Evolutionary conservation across 64 coral and sea anemone genomes (phyloP).

Genomic region (Montipora capricornis): DNA sequence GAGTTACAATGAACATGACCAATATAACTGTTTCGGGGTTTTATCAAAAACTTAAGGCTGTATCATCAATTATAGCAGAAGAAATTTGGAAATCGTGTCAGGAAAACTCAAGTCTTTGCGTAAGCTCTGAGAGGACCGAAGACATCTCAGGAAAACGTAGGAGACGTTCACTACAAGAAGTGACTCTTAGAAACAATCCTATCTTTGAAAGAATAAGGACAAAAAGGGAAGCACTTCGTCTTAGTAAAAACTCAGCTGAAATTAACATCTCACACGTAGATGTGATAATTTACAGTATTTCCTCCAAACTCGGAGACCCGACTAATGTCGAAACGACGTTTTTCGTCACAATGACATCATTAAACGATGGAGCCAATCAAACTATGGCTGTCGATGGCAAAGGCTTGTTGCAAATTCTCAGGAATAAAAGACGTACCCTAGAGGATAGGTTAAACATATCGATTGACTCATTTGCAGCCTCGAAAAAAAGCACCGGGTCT

Average conservation of each 20-base stretch:
- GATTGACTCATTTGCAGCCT: conserved; percentile 65
- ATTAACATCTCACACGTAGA: conserved; percentile 14
- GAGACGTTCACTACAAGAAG: conserved; percentile 25
- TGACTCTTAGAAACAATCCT: not conserved
- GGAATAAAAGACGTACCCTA: conserved; percentile 47
- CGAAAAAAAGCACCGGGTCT: not conserved
- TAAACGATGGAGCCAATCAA: conserved; percentile 49
- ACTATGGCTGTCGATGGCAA: conserved; percentile 64
- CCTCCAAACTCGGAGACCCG: conserved; percentile 15
- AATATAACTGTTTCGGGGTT: conserved; percentile 57
- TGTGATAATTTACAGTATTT: conserved; percentile 77
- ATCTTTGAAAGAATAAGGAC: conserved; percentile 32
- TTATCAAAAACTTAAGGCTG: conserved; percentile 11
- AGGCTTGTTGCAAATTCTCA: conserved; percentile 63
- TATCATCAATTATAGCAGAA: conserved; percentile 48
- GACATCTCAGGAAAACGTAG: conserved; percentile 2
- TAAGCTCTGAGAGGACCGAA: not conserved
- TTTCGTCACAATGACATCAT: conserved; percentile 62
- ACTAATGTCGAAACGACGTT: conserved; percentile 56
- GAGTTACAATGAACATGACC: conserved; percentile 51
- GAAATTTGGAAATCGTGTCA: not conserved
- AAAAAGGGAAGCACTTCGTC: conserved; percentile 18
- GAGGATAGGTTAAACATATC: conserved; percentile 72
- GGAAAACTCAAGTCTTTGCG: conserved; percentile 3
- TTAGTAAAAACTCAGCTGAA: not conserved